Conservation (phyloP, 2,113 vertebrate species). For the Heterotilapia buettikoferi region DNA sequence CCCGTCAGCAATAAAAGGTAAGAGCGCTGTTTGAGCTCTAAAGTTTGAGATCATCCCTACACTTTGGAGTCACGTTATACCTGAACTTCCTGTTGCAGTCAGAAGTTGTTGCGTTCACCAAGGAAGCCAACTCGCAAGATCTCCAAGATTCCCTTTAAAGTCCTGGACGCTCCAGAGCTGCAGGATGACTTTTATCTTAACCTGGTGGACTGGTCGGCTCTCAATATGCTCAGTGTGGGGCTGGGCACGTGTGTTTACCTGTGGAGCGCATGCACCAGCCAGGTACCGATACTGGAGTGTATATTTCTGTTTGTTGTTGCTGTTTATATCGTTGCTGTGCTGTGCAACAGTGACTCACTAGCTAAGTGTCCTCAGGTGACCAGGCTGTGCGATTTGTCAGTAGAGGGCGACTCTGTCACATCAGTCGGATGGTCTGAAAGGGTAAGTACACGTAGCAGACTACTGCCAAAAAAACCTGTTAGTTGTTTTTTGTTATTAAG, state of each 20-base stretch:
- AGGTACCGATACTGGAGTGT: slow-evolving; percentile 65
- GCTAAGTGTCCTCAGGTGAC: slow-evolving; percentile 79
- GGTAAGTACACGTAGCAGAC: slow-evolving; percentile 65
- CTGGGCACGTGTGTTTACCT: slow-evolving; percentile 98
- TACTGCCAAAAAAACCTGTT: background rate
- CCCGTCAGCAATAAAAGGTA: slow-evolving; percentile 98
- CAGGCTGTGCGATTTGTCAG: slow-evolving; percentile 92
- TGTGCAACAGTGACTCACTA: background rate
- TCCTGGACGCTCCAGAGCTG: slow-evolving; percentile 92
- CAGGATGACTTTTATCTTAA: slow-evolving; percentile 99
- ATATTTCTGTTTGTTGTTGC: background rate
- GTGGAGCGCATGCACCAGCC: slow-evolving; percentile 98
- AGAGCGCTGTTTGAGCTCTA: slow-evolving; percentile 9
- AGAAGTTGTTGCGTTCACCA: slow-evolving; percentile 91
- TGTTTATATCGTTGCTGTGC: background rate
- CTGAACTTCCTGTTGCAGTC: slow-evolving; percentile 65
- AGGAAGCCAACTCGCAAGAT: slow-evolving; percentile 96
- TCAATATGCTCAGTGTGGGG: slow-evolving; percentile 95
- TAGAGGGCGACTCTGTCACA: slow-evolving; percentile 96
- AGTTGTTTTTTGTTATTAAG: background rate
- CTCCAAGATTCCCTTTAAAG: slow-evolving; percentile 98
- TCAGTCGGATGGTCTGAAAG: slow-evolving; percentile 98
- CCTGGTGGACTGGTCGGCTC: slow-evolving; percentile 96
- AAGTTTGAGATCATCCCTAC: slow-evolving; percentile 71
- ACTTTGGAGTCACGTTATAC: background rate